Evolutionary conservation across 1,140 invertebrate genomes (phyloP).

Genomic region (Apis laboriosa): DNA sequence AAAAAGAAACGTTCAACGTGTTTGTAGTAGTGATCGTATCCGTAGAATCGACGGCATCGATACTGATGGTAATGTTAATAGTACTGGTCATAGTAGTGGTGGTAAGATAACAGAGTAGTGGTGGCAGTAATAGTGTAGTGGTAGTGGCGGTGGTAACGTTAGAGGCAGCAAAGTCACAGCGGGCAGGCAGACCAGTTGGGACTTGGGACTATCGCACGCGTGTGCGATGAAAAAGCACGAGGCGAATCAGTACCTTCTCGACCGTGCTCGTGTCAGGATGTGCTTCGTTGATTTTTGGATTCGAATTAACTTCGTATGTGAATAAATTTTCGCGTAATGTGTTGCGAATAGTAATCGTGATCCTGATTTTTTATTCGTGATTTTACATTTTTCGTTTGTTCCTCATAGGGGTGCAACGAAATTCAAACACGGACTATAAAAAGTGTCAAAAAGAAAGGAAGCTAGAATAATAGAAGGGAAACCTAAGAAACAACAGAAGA

Average conservation of each 20-base stretch:
- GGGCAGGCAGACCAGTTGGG: slow-evolving; percentile 47
- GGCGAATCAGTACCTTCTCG: slow-evolving; percentile 66
- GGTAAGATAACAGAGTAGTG: not conserved
- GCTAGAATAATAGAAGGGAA: not conserved
- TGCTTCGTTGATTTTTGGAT: not conserved
- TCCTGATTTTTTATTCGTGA: not conserved
- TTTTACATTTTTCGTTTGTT: not conserved
- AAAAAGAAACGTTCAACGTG: slow-evolving; percentile 7
- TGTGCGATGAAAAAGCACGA: slow-evolving; percentile 60
- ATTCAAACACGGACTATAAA: not conserved
- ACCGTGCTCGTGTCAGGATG: slow-evolving; percentile 55
- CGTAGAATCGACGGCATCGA: slow-evolving; percentile 10
- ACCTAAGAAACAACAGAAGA: not conserved
- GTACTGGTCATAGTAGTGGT: not conserved
- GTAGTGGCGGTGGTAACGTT: slow-evolving; percentile 23
- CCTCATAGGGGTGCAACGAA: too few species aligned
- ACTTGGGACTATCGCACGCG: slow-evolving; percentile 61
- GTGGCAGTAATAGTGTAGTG: not conserved
- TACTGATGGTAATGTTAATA: not conserved
- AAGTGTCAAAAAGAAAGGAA: not conserved
- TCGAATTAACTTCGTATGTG: not conserved
- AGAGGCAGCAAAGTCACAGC: slow-evolving; percentile 29
- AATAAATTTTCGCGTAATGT: not conserved
- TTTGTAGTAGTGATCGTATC: slow-evolving; percentile 18
- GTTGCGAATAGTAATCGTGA: not conserved